phyloP scores from a whole-genome alignment of 1,140 invertebrate species.

The Trinorchestia longiramus region DNA sequence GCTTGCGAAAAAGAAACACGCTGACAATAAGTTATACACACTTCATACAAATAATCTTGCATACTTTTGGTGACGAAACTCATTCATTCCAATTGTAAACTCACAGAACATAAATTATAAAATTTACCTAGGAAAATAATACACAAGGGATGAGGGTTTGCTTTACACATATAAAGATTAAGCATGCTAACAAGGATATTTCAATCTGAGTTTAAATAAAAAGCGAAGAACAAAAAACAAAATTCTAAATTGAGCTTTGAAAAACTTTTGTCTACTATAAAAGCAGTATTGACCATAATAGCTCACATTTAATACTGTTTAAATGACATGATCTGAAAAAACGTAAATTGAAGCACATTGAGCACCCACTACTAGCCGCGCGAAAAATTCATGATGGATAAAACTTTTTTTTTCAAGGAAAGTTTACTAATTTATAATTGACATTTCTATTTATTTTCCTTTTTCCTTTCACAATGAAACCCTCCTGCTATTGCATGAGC shows the following conservation, averaged over 20 bases:
- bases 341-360: not conserved
- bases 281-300: not conserved
- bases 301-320: not conserved
- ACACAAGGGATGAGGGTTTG: not conserved
- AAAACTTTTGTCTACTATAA: not conserved
- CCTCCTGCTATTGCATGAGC: not conserved
- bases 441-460: not conserved
- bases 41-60: not conserved
- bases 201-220: not conserved
- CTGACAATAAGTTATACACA: not conserved
- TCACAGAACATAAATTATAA: not conserved
- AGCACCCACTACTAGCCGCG: too few relatives aligned
- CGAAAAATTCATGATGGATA: too few relatives aligned
- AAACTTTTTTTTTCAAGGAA: not conserved
- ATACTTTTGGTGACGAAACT: not conserved
- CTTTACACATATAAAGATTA: not conserved
- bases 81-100: not conserved
- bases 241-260: not conserved
- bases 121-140: not conserved
- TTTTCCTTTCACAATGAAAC: not conserved
- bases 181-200: not conserved
- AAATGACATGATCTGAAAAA: not conserved
- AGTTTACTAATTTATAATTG: not conserved
- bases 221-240: not conserved
- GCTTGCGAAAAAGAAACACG: conserved; percentile 10